Conservation (phyloP, 92 coral and sea anemone genomes). For the Epizoanthus scotinus region DNA sequence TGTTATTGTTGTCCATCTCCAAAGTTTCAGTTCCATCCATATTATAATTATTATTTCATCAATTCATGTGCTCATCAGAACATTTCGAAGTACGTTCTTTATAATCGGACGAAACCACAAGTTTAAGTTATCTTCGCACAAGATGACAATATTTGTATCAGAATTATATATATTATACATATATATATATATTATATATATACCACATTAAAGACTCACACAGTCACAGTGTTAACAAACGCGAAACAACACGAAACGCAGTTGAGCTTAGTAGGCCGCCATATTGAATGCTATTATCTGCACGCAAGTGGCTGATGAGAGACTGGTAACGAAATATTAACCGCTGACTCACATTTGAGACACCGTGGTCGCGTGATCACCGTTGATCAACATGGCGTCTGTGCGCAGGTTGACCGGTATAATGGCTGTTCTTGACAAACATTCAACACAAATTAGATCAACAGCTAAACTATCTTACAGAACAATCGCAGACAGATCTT, state of each 20-base stretch:
- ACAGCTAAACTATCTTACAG: background rate
- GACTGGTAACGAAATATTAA: conserved; percentile 16
- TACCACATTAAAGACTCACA: background rate
- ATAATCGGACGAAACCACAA: background rate
- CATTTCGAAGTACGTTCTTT: too few species aligned
- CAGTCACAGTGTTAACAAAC: background rate
- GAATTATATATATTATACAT: background rate
- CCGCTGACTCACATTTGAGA: conserved; percentile 31
- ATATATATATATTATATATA: background rate
- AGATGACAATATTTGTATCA: background rate
- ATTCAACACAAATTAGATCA: background rate
- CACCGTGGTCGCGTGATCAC: conserved; percentile 7
- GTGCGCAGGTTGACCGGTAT: background rate
- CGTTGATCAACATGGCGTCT: conserved; percentile 27
- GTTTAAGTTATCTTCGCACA: background rate
- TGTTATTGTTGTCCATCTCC: conserved; percentile 81
- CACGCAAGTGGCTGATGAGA: conserved; percentile 41
- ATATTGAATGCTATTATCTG: conserved; percentile 44
- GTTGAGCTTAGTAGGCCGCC: background rate
- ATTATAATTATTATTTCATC: too few species aligned
- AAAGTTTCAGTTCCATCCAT: conserved; percentile 17
- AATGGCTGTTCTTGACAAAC: background rate
- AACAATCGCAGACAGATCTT: background rate
- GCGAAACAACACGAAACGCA: background rate
- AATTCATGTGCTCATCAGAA: background rate